Conservation (phyloP, 1,140 invertebrate genomes). For the Drosophila pruinosa region DNA sequence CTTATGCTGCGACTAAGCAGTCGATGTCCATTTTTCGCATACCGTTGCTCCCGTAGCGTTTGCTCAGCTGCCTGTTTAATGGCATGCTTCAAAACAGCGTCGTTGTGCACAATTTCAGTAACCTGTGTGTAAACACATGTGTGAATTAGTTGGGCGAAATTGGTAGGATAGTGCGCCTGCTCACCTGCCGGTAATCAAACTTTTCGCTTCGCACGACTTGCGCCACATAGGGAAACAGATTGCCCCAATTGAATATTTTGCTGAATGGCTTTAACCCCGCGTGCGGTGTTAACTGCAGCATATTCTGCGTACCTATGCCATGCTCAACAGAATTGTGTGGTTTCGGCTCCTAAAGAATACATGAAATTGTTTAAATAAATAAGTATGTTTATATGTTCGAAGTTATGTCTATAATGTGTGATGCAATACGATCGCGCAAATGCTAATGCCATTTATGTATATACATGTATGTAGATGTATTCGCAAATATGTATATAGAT, state of each 20-base stretch:
- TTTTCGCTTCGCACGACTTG: conserved; percentile 82
- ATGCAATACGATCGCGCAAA: conserved; percentile 56
- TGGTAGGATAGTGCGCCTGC: neutral
- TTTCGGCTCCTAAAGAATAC: conserved; percentile 65
- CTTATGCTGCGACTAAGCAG: conserved; percentile 68
- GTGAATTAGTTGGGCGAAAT: neutral
- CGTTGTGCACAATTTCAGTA: conserved; percentile 86
- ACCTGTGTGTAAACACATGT: conserved; percentile 30
- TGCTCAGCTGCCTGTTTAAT: conserved; percentile 86
- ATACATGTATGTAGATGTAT: neutral
- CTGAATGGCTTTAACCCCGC: conserved; percentile 68
- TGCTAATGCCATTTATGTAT: neutral
- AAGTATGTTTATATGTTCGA: neutral
- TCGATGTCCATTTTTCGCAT: conserved; percentile 68
- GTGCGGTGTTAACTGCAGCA: conserved; percentile 75
- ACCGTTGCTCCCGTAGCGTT: conserved; percentile 76
- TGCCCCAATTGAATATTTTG: conserved; percentile 63
- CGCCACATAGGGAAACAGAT: conserved; percentile 81
- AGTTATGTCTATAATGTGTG: conserved; percentile 14
- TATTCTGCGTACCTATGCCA: conserved; percentile 75
- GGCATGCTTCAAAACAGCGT: conserved; percentile 88
- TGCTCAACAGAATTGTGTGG: conserved; percentile 56
- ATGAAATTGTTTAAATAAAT: conserved; percentile 1
- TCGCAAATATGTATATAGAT: neutral
- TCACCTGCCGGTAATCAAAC: conserved; percentile 73